Conservation (phyloP, 1,140 invertebrate genomes). For the Drosophila kurseongensis region DNA sequence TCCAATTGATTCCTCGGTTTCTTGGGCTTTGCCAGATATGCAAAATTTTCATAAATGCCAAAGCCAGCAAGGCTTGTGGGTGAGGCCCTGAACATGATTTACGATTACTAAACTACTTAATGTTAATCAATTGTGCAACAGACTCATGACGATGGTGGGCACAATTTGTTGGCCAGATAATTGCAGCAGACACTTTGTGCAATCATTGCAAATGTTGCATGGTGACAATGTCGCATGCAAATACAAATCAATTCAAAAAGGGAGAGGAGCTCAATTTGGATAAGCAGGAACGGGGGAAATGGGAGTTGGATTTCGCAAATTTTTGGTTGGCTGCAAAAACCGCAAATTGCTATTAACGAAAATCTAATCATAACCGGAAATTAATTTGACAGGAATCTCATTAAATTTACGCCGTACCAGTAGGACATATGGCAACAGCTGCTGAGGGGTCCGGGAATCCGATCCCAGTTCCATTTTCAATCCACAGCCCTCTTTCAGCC, state of each 20-base stretch:
- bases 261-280: neutral
- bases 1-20: conserved; percentile 21
- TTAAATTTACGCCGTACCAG: conserved; percentile 79
- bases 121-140: conserved; percentile 70
- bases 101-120: conserved; percentile 70
- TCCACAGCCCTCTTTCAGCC: neutral
- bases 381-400: conserved; percentile 85
- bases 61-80: conserved; percentile 15
- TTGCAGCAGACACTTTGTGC: conserved; percentile 53
- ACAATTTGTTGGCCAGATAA: conserved; percentile 53
- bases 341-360: conserved; percentile 85
- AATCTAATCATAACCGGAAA: conserved; percentile 85
- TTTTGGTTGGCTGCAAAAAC: conserved; percentile 74
- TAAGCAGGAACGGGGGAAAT: neutral
- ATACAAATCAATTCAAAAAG: conserved; percentile 30
- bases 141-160: conserved; percentile 23
- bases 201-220: conserved; percentile 56
- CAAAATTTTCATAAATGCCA: conserved; percentile 55
- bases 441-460: conserved; percentile 10
- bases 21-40: conserved; percentile 40
- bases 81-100: conserved; percentile 53
- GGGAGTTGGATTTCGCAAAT: conserved; percentile 27
- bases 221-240: conserved; percentile 48
- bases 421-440: conserved; percentile 48
- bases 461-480: neutral